Conservation (phyloP, 2,888 invertebrate genomes). For the Microchrysa polita region DNA sequence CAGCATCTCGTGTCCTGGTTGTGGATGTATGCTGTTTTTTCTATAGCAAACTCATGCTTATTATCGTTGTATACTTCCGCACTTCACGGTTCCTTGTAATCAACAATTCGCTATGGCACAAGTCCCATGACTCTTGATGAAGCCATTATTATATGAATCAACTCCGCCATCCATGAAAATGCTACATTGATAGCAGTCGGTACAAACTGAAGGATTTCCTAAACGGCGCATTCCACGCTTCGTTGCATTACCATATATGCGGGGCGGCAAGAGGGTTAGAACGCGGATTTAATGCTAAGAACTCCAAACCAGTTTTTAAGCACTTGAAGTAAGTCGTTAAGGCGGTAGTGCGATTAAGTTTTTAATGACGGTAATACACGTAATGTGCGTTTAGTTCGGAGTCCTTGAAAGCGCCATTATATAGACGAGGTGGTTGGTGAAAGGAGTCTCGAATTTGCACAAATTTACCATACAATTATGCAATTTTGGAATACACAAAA, state of each 20-base stretch:
- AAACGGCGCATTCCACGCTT: constrained; percentile 1
- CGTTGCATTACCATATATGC: constrained; percentile 29
- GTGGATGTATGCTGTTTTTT: neutral
- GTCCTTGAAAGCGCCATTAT: neutral
- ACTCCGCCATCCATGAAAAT: neutral
- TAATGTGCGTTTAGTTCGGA: constrained; percentile 18
- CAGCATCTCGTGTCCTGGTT: neutral
- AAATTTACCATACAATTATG: neutral
- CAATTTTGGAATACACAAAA: constrained; percentile 1
- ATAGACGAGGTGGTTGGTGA: neutral
- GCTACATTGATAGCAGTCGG: neutral
- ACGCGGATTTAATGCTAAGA: neutral
- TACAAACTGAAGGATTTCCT: neutral
- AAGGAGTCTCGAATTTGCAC: neutral
- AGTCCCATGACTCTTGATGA: neutral
- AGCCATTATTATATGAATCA: neutral
- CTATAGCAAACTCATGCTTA: neutral
- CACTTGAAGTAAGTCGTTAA: constrained; percentile 4
- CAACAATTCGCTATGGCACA: neutral
- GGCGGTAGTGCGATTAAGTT: constrained; percentile 6
- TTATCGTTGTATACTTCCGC: neutral
- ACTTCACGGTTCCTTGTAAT: neutral
- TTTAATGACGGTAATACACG: constrained; percentile 28
- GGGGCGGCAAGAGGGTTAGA: neutral
- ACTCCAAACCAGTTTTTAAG: neutral